Evolutionary conservation across 2,888 invertebrate species (phyloP).

Genomic region (Magallana nippona): DNA sequence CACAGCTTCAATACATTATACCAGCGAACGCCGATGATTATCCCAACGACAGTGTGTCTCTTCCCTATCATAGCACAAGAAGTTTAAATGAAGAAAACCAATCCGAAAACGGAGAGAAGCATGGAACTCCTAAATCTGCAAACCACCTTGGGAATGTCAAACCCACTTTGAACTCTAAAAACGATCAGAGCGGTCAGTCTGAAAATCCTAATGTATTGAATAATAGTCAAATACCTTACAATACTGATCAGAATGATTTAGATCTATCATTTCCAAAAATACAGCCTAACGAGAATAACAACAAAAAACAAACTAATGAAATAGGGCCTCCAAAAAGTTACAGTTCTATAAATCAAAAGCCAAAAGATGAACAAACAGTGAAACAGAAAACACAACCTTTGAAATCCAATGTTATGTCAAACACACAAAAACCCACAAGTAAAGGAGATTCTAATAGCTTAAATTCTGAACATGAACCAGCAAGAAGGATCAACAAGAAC

Average conservation of each 20-base stretch:
- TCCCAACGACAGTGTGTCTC: too few species aligned
- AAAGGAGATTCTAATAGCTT: background rate
- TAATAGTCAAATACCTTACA: too few species aligned
- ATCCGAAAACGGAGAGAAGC: too few species aligned
- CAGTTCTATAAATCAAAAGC: constrained; percentile 8
- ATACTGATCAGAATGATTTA: too few species aligned
- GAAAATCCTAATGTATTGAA: background rate
- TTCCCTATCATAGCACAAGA: too few species aligned
- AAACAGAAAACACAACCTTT: background rate
- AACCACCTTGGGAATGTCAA: background rate
- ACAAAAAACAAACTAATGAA: background rate
- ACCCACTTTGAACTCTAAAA: background rate
- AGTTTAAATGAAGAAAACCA: too few species aligned
- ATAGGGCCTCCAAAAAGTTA: constrained; percentile 11
- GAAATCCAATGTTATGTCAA: background rate
- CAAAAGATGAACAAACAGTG: background rate
- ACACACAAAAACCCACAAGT: background rate
- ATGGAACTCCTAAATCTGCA: too few species aligned
- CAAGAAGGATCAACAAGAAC: too few species aligned
- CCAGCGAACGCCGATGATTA: too few species aligned
- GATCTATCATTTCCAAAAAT: background rate
- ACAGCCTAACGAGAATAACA: background rate
- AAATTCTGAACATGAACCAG: too few species aligned
- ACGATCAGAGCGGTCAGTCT: background rate
- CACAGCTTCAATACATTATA: too few species aligned